A percentile compares a stretch with the other conserved stretches of the same genome.
phyloP scores from a whole-genome alignment of 2,888 invertebrate genomes.

The Mythimna vitellina region DNA sequence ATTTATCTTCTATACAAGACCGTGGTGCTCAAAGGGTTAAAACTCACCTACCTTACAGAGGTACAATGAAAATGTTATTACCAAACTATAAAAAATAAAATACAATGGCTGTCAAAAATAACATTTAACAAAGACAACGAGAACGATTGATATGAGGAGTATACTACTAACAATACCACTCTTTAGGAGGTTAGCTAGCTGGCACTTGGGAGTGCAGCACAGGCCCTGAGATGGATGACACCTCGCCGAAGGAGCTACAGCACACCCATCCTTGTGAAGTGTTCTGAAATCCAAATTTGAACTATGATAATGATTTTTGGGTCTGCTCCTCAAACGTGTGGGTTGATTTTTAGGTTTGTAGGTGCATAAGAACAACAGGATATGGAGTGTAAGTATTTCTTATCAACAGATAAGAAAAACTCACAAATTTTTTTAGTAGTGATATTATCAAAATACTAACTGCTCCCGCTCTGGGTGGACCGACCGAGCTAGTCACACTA shows the following conservation, averaged over 20 bases:
- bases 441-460: too few relatives aligned
- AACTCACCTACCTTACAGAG: too few relatives aligned
- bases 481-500: too few relatives aligned
- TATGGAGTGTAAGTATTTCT: too few relatives aligned
- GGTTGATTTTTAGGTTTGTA: too few relatives aligned
- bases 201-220: conserved; percentile 86
- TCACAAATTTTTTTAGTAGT: too few relatives aligned
- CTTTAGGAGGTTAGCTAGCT: conserved; percentile 77
- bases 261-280: conserved; percentile 84
- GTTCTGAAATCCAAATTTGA: conserved; percentile 67
- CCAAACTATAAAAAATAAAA: neutral
- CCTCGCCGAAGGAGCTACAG: conserved; percentile 81
- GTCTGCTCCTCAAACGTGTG: conserved; percentile 2
- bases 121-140: conserved; percentile 39
- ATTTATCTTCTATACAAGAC: too few relatives aligned
- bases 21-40: neutral
- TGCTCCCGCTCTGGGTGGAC: too few relatives aligned
- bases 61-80: too few relatives aligned
- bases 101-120: conserved; percentile 17
- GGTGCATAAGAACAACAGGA: too few relatives aligned
- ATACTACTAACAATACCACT: conserved; percentile 83
- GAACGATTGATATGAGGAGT: conserved; percentile 46
- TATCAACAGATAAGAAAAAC: too few relatives aligned
- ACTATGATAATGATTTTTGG: conserved; percentile 15
- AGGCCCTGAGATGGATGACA: conserved; percentile 90